Evolutionary conservation across 1,140 invertebrate species (phyloP), one percentile per base, ranked within the genome.

Genomic region (Drosophila lacertosa): DNA sequence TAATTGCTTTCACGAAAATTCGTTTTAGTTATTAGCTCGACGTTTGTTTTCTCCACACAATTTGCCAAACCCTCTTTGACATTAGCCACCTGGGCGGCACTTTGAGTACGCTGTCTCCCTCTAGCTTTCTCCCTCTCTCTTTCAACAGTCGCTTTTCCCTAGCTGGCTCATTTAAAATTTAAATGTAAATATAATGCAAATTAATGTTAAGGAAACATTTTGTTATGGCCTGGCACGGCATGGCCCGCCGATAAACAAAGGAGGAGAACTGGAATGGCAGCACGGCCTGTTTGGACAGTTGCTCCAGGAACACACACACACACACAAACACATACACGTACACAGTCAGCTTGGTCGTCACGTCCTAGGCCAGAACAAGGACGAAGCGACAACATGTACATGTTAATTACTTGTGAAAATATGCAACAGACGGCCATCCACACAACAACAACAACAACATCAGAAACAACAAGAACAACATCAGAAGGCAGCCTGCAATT

Each of bases 391-490:
- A 81, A 72, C 82, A 60, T 70, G 82, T 81, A 86, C 81, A 86
- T 86, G 81, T 88, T 86, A 86, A 86, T 86, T 86, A 86, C 81
- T 86, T 86, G 81, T 86, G 82, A 86, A 86, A 86, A 86, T 86
- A 86, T 88, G 82, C 81, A 86, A 88, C 81, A 86, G 76, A 84
- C 81, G 73, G 80, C 59, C 57, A 57, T n/a, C 63, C 47, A 29
- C 53, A 70, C 44, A 68, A 29, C 70, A 40, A 48, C 40, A 48
- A 26, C 54, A 48, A 7, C 48, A 33, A 20, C 42, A 58, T 20
- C 68, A 29, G 10, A 59, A 74, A 62, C 62, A 54, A 68, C 33
- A 65, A 35, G 68, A 35, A 44, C 35, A 62, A 20, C 42, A 9
- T 6, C 32, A 11, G 16, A 35, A 32, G 44, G 35, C 67, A 58